phyloP scores from a whole-genome alignment of 2,113 vertebrate species.

The Istiophorus platypterus region DNA sequence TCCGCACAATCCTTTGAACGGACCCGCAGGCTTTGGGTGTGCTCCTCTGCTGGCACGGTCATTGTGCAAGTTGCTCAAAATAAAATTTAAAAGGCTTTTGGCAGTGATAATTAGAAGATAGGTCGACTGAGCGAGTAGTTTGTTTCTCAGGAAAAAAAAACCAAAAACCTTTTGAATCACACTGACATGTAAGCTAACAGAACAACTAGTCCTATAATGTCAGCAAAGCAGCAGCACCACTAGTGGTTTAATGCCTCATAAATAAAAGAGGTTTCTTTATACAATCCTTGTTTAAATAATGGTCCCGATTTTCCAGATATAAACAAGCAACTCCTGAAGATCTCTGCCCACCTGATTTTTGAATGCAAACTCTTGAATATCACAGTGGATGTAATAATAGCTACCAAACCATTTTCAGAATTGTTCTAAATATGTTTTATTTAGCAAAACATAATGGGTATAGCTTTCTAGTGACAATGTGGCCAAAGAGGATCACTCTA shows the following conservation, averaged over 20 bases:
- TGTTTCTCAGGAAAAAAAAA: neutral
- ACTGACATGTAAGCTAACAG: neutral
- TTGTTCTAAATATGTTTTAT: conserved; percentile 75
- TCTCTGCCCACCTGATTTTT: neutral
- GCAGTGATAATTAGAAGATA: conserved; percentile 35
- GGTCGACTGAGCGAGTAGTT: conserved; percentile 19
- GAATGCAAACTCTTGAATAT: neutral
- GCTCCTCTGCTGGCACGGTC: conserved; percentile 19
- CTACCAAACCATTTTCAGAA: neutral
- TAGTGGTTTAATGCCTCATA: neutral
- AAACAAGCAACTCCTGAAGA: neutral
- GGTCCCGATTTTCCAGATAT: neutral
- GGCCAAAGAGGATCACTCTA: conserved; percentile 38
- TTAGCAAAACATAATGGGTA: conserved; percentile 68
- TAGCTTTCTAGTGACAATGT: conserved; percentile 48
- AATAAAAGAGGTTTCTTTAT: conserved; percentile 11
- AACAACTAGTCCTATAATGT: neutral
- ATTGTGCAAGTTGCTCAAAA: conserved; percentile 32
- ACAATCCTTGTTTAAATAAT: neutral
- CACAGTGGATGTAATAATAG: conserved; percentile 21
- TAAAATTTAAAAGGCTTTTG: conserved; percentile 12
- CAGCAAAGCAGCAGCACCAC: neutral
- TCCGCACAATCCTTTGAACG: neutral
- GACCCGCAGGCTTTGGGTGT: conserved; percentile 24
- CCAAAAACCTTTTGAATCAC: neutral